Evolutionary conservation across 2,888 invertebrate genomes (phyloP), one percentile per base, ranked within the genome.

Genomic region (Napeogenes sylphis): DNA sequence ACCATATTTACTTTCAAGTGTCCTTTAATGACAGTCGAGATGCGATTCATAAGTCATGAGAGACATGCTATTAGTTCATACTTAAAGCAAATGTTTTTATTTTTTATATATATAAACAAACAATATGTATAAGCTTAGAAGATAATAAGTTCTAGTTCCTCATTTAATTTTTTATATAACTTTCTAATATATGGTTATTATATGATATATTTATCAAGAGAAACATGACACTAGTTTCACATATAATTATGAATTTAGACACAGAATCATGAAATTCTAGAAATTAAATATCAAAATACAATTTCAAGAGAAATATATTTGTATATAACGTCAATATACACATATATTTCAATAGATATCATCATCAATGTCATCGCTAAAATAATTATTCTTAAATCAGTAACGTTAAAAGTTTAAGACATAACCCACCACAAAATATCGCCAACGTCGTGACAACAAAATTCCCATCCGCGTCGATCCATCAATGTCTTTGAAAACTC

Each of bases 401-500:
- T 2, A 55, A 45, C 51, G 53, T 21, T 30, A 6, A 8, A 51
- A 51, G 58, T 66, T 59, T 67, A 63, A 63, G 45, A 66, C 69
- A 72, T 71, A 66, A n/a, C 46, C 74, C 73, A 68, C 55, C 54
- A 56, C 61, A 57, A 66, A 75, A 75, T 76, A 80, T 77, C 77
- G 76, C 77, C 72, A 75, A 21, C 21, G 21, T 21, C 21, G 73
- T 73, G 70, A 75, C 80, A 82, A 76, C 77, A 76, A 77, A 78
- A 78, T 78, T 75, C 73, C 72, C 71, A 68, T 68, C 73, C 69
- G 73, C 65, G 74, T 75, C 83, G 80, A 87, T 87, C 82, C 73
- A 85, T 86, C 87, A 86, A 78, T 73, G 85, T 85, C 84, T 73
- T 73, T 78, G 74, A 81, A 83, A 85, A 84, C 78, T 81, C 78